Evolutionary conservation across 2,113 vertebrate genomes (phyloP), one percentile per base, ranked within the genome.

Genomic region (Dipodomys spectabilis): DNA sequence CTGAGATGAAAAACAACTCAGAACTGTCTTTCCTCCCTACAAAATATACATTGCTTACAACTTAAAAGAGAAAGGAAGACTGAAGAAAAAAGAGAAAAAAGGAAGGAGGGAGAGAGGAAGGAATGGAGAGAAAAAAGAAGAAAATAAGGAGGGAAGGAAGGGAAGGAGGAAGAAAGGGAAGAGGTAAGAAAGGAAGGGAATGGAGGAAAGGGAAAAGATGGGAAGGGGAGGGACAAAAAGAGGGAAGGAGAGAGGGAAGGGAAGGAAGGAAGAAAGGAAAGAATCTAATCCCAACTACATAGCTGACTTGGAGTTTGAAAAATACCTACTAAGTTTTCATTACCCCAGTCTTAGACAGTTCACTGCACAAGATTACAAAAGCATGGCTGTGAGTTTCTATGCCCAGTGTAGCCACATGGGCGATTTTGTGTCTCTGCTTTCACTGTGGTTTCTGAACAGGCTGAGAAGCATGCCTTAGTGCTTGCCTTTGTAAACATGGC

Each of bases 1-100:
- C 68, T 96, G 96, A 96, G 85, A 93, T n/a, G 85, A 72, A 94
- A 97, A 96, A 96, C 68, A 92, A 95, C 62, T 88, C n/a, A 95
- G 90, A 75, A 97, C 83, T 82, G 32, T 39, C 69, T 90, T 92
- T 91, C 53, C 35, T 3, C 6, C 4, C 12, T 67, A 85, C 5
- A 82, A 87, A 88, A 90, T 8, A 23, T 9, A 23, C 28, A 6
- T 65, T 62, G 91, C 35, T 86, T 79, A 83, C 57, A 90, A 67
- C 22, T 35, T 25, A 71, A 72, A 85, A 94, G n/a, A 79, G 23
- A 89, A 81, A 74, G 73, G 39, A 49, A 84, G 65, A 68, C 12
- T 49, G 32, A 69, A 35, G 86, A 23, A 84, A 93, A 62, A 68
- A 20, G 23, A 60, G 49, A 3, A 57, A 15, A 49, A 49, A 77